Percentiles rank a stretch among this genome's conserved stretches.
Conservation (phyloP, 2,888 invertebrate species). For the Tryphoninae sp. region DNA sequence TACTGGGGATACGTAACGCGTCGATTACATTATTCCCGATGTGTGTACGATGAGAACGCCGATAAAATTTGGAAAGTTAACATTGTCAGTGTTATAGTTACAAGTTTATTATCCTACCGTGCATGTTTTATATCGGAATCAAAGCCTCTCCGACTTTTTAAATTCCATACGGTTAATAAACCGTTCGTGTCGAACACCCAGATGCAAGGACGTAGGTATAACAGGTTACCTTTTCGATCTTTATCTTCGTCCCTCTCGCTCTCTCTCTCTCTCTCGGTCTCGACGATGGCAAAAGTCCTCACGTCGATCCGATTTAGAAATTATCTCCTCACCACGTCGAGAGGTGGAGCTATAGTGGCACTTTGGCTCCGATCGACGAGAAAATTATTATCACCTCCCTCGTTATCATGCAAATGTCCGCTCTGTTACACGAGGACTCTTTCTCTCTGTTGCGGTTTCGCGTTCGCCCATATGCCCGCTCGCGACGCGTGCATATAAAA, state of each 20-base stretch:
- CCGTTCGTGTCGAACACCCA: not conserved
- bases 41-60: not conserved
- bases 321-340: constrained; percentile 46
- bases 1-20: not conserved
- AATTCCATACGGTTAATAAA: not conserved
- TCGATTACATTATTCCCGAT: not conserved
- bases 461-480: constrained; percentile 34
- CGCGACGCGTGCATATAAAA: constrained; percentile 41
- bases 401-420: constrained; percentile 66
- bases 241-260: constrained; percentile 23
- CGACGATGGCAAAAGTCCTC: constrained; percentile 37
- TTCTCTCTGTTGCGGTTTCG: constrained; percentile 33
- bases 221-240: constrained; percentile 49
- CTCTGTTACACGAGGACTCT: constrained; percentile 38
- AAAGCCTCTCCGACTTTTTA: constrained; percentile 1
- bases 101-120: constrained; percentile 14
- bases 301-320: constrained; percentile 58
- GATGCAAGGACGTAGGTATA: constrained; percentile 32
- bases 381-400: constrained; percentile 52
- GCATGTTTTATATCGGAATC: constrained; percentile 10
- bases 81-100: not conserved
- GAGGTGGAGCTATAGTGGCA: constrained; percentile 10
- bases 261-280: not conserved
- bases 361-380: constrained; percentile 31
- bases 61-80: not conserved